Conservation (phyloP, 2,888 invertebrate species). For the Parthenolecanium corni region DNA sequence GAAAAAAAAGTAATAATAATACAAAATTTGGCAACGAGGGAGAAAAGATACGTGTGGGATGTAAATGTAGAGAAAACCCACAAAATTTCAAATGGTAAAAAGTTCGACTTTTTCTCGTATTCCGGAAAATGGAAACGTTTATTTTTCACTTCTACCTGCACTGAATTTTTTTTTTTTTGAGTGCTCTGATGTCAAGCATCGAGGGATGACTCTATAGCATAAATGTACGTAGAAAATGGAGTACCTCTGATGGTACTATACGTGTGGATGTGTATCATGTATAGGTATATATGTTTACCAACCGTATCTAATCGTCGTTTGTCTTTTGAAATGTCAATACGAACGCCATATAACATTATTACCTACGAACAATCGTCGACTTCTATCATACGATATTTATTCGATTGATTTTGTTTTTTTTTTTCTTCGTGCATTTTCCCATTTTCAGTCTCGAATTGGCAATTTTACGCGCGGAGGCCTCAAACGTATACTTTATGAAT, state of each 20-base stretch:
- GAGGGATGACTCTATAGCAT: background rate
- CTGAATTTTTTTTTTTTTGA: background rate
- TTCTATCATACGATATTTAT: too few relatives aligned
- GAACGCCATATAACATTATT: slow-evolving; percentile 5
- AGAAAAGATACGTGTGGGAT: background rate
- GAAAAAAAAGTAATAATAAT: background rate
- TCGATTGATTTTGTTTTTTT: background rate
- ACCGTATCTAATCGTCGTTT: slow-evolving; percentile 18
- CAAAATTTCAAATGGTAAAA: background rate
- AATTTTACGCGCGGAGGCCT: too few relatives aligned
- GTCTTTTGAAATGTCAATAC: slow-evolving; percentile 15
- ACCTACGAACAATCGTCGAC: background rate
- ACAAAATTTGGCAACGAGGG: background rate
- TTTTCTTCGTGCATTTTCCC: background rate
- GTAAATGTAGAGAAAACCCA: background rate
- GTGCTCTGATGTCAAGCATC: background rate
- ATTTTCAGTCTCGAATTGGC: too few relatives aligned
- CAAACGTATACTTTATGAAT: too few relatives aligned
- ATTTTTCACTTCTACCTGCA: too few relatives aligned
- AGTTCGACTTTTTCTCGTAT: too few relatives aligned
- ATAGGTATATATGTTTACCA: slow-evolving; percentile 1
- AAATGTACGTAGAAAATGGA: background rate
- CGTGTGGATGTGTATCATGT: too few relatives aligned
- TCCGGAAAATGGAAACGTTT: too few relatives aligned
- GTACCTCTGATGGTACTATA: background rate